Evolutionary conservation across 37 sponge, comb jelly and placozoan species (phyloP), one percentile per base, ranked within the genome.

Genomic region (Tethya wilhelma): DNA sequence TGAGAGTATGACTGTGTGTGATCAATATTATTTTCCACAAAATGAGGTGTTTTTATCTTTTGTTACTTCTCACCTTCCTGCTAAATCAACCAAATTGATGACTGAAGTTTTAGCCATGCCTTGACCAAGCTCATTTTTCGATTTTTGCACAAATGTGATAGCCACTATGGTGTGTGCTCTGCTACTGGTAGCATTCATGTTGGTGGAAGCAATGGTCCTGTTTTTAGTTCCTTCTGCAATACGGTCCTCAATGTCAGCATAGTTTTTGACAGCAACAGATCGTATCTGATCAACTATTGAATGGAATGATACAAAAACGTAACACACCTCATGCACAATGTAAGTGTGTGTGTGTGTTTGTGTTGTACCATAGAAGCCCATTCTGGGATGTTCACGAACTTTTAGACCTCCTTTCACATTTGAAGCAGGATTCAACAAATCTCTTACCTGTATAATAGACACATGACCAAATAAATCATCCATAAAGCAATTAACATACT

Each of bases 171-270:
- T 91, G 59, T 87, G 88, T 5, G 93, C 87, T 31, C 88, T 84
- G 79, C 84, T 86, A 74, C 89, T 88, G 4, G 89, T 88, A 19
- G 93, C 89, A 56, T 92, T 92, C 93, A 92, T 92, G 33, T 89
- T 84, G 37, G 93, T 92, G 9, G 89, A 67, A 9, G 89, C 89
- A 20, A 92, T 72, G 29, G 93, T 88, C 44, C 93, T 77, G 68
- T 92, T 92, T 31, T 79, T 83, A 17, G 89, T 92, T 2, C 93
- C 93, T 29, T 79, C 79, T 2, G 73, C 82, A 38, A 92, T 84
- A 3, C 81, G 19, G 41, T 73, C 19, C 64, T 92, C 93, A 26
- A 92, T 88, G 29, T 88, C 89, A 6, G 32, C 58, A 67, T 88
- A 84, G 60, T 79, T 79, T 14, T 59, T 79, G 28, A 92, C 93